These are phyloP conservation scores for Ceratosolen fusciceps DNA, from an alignment of 1,140 invertebrate species.

Conservation along the genomic window DNA sequence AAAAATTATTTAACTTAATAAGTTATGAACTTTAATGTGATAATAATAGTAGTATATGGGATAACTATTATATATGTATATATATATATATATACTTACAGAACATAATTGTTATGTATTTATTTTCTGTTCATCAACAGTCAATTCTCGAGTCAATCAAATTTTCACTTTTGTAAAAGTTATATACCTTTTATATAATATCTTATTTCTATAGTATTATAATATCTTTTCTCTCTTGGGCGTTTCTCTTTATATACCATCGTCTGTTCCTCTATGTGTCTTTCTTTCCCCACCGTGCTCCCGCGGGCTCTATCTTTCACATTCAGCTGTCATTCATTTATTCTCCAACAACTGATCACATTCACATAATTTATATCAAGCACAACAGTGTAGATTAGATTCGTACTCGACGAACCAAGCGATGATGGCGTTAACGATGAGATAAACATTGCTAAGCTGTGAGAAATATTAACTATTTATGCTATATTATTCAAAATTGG, in stretches of 20 bases:
- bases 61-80: too few species aligned
- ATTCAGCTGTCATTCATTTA: not conserved
- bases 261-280: not conserved
- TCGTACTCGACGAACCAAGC: not conserved
- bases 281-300: not conserved
- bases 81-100: too few species aligned
- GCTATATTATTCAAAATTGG: not conserved
- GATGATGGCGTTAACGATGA: not conserved
- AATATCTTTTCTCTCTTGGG: too few species aligned
- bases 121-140: not conserved
- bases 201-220: too few species aligned
- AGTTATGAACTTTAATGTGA: too few species aligned
- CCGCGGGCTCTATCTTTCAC: not conserved
- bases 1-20: too few species aligned
- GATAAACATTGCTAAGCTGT: not conserved
- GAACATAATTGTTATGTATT: not conserved
- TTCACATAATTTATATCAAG: conserved; percentile 14
- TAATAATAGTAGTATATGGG: too few species aligned
- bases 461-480: not conserved
- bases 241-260: not conserved
- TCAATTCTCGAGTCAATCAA: not conserved
- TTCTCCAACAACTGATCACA: not conserved
- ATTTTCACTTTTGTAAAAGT: too few species aligned
- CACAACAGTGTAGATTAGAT: not conserved
- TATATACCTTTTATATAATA: too few species aligned